These are phyloP conservation scores for Antedon bifida DNA, from an alignment of 35 echinoderm and acorn worm genomes.

Conservation along the genomic window DNA sequence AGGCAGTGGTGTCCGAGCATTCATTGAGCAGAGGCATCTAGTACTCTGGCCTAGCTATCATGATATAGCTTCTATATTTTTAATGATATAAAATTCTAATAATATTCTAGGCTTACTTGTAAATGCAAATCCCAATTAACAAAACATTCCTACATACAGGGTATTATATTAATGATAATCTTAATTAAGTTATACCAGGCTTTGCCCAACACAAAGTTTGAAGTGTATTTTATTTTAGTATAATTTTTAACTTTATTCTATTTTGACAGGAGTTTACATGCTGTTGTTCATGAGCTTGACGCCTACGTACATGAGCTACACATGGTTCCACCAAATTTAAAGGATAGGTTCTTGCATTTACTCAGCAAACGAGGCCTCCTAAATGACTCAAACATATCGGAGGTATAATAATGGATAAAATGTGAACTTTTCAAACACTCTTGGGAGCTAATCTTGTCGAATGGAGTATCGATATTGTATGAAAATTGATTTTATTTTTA, in stretches of 20 bases:
- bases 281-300: constrained; percentile 26
- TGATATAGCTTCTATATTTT: too few species aligned
- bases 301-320: constrained; percentile 44
- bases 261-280: constrained; percentile 4
- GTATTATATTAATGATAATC: too few species aligned
- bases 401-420: constrained; percentile 37
- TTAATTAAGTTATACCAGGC: too few species aligned
- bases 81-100: too few species aligned
- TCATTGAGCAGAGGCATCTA: too few species aligned
- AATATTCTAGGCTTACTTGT: too few species aligned
- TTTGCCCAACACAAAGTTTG: too few species aligned
- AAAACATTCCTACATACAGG: too few species aligned
- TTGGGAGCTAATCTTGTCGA: not conserved
- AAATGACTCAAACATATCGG: constrained; percentile 58
- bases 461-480: not conserved
- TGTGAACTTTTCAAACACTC: not conserved
- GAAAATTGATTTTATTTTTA: not conserved
- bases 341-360: constrained; percentile 60
- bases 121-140: too few species aligned
- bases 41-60: too few species aligned
- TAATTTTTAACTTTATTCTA: not conserved
- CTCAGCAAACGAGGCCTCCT: constrained; percentile 73
- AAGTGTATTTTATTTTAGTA: too few species aligned
- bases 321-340: constrained; percentile 53
- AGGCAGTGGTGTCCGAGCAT: too few species aligned